Conservation (phyloP, 2,113 vertebrate genomes). For the Tinamus guttatus region DNA sequence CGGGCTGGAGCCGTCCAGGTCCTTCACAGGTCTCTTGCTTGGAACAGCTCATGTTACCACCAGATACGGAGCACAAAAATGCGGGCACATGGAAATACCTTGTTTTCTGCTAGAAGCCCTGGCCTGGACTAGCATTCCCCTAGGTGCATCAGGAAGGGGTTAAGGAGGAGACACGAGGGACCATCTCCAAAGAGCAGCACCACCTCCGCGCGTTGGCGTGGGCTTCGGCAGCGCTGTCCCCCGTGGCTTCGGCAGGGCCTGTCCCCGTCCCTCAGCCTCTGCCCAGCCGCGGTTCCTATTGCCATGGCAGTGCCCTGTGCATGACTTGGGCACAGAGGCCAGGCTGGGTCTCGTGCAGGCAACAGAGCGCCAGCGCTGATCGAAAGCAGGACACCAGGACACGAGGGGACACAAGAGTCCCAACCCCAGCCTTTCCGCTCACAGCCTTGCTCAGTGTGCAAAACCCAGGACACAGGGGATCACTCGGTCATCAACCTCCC, state of each 20-base stretch:
- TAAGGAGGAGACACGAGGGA: neutral
- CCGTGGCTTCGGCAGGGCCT: too few relatives aligned
- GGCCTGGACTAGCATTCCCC: neutral
- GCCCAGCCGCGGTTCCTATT: too few relatives aligned
- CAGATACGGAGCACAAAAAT: neutral
- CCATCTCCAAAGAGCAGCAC: neutral
- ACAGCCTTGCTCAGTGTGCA: neutral
- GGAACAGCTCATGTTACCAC: neutral
- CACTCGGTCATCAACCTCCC: neutral
- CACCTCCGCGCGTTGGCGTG: neutral
- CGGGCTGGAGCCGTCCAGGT: neutral
- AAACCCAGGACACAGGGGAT: neutral
- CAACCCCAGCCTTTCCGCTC: neutral
- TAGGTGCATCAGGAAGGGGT: neutral
- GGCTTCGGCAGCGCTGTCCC: too few relatives aligned
- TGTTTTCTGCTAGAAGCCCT: neutral
- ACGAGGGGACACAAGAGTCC: too few relatives aligned
- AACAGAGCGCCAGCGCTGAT: neutral
- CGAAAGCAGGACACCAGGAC: neutral
- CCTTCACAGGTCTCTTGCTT: neutral
- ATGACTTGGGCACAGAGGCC: too few relatives aligned
- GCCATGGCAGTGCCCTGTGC: too few relatives aligned
- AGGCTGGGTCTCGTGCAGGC: too few relatives aligned
- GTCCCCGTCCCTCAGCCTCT: too few relatives aligned
- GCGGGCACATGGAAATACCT: accelerated